Conservation (phyloP, 2,888 invertebrate genomes). For the Ellobium chinense region DNA sequence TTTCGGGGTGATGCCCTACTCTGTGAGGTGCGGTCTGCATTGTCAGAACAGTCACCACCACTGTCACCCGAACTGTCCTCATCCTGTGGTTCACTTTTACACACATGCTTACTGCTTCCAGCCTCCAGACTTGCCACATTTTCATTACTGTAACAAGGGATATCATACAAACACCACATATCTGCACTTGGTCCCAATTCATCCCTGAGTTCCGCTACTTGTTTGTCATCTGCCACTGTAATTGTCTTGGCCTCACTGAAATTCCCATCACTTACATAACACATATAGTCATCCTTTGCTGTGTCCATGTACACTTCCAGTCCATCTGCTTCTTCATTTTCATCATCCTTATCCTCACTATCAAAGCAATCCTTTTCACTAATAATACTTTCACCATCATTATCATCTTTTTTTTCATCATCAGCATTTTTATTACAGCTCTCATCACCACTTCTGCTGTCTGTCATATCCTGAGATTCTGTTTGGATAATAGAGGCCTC, state of each 20-base stretch:
- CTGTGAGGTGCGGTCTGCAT: neutral
- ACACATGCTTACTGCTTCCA: neutral
- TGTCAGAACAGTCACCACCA: no score
- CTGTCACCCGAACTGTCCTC: neutral
- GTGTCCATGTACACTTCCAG: neutral
- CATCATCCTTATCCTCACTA: neutral
- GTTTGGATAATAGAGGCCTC: no score
- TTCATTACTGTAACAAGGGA: no score
- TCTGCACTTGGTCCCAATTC: neutral
- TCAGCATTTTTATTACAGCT: slow-evolving; percentile 4
- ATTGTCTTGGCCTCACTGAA: slow-evolving; percentile 23
- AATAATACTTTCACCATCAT: neutral
- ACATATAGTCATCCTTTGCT: neutral
- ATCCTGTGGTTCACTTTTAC: neutral
- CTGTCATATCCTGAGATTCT: no score
- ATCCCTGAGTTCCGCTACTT: neutral
- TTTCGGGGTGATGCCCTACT: neutral
- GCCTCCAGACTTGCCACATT: neutral
- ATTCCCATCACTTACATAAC: slow-evolving; percentile 26
- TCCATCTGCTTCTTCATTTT: neutral
- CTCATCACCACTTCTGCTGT: slow-evolving; percentile 2
- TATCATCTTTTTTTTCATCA: neutral
- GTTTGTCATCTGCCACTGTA: slow-evolving; percentile 24
- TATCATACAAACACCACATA: neutral
- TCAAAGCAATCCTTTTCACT: slow-evolving; percentile 3